These are phyloP conservation scores for Synergus japonicus DNA, from an alignment of 2,888 invertebrate genomes.

Conservation along the genomic window DNA sequence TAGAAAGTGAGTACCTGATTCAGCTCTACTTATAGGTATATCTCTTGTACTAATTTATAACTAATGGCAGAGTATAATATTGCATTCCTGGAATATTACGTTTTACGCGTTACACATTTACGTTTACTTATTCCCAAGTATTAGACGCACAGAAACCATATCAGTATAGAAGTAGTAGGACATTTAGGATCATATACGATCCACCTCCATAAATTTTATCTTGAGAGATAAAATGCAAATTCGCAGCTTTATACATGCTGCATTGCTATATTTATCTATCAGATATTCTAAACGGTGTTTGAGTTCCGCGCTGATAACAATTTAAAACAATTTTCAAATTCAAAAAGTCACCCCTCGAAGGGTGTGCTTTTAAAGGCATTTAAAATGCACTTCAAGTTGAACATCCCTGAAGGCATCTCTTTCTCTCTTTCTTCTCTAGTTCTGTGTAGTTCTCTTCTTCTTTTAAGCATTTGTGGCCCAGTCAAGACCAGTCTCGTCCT, in stretches of 20 bases:
- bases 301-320: background rate
- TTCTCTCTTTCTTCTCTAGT: background rate
- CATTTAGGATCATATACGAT: background rate
- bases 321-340: background rate
- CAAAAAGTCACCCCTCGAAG: background rate
- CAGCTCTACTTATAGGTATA: background rate
- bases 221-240: background rate
- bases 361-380: background rate
- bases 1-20: conserved; percentile 12
- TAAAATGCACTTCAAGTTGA: background rate
- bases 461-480: conserved; percentile 15
- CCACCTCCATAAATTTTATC: background rate
- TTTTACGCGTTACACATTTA: background rate
- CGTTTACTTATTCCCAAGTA: background rate
- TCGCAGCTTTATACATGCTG: background rate
- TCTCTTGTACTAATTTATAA: background rate
- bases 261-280: background rate
- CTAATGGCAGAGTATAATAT: background rate
- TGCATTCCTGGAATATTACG: conserved; percentile 1
- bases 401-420: conserved; percentile 9
- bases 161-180: background rate
- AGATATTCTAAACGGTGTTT: background rate
- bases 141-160: background rate
- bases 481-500: conserved; percentile 23
- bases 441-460: conserved; percentile 1